These are phyloP conservation scores for Pachyseris speciosa DNA, from an alignment of 64 coral and sea anemone genomes.

Conservation along the genomic window DNA sequence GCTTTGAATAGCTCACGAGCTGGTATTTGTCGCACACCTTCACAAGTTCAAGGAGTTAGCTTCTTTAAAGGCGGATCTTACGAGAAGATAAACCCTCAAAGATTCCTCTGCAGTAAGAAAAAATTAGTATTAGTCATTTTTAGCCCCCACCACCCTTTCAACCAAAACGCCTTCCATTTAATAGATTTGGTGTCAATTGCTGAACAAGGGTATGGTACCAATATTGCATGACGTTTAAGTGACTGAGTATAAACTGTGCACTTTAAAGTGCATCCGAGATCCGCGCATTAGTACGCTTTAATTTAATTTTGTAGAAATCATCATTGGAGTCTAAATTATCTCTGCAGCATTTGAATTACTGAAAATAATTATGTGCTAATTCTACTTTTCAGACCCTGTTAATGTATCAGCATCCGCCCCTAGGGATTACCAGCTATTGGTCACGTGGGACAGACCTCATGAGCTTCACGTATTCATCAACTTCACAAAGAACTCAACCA, in stretches of 20 bases:
- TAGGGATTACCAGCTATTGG: conserved; percentile 77
- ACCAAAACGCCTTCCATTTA: too few species aligned
- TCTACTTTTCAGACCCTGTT: conserved; percentile 73
- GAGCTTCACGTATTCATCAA: conserved; percentile 79
- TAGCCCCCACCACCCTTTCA: too few species aligned
- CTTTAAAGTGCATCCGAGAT: too few species aligned
- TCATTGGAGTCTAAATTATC: too few species aligned
- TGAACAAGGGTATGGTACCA: too few species aligned
- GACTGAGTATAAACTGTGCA: too few species aligned
- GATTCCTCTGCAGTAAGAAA: conserved; percentile 90
- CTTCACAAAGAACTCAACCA: conserved; percentile 56
- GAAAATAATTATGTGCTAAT: not conserved
- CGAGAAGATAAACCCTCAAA: conserved; percentile 55
- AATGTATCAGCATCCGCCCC: conserved; percentile 74
- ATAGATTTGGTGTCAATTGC: too few species aligned
- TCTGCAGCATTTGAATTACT: too few species aligned
- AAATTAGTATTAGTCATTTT: too few species aligned
- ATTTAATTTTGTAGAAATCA: too few species aligned
- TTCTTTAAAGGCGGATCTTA: conserved; percentile 75
- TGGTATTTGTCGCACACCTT: conserved; percentile 65
- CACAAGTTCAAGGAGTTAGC: conserved; percentile 74
- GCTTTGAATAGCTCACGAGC: conserved; percentile 11
- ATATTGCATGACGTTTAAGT: too few species aligned
- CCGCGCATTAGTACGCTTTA: too few species aligned
- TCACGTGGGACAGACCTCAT: conserved; percentile 77